Evolutionary conservation across 2,888 invertebrate genomes (phyloP), one percentile per base, ranked within the genome.

Genomic region (Clanis bilineata): DNA sequence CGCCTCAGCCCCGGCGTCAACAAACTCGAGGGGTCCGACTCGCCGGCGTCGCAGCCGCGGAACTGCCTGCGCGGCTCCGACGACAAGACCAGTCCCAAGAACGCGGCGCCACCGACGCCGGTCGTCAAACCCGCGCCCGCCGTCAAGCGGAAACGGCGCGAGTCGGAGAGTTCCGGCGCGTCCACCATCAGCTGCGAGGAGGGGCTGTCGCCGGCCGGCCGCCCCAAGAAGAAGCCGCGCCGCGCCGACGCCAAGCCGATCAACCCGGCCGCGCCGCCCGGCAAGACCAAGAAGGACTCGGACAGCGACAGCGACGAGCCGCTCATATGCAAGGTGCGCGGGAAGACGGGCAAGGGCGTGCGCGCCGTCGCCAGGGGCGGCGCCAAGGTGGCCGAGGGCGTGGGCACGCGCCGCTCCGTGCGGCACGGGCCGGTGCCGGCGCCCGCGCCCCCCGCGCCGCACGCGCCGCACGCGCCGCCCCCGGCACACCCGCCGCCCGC

Each of bases 301-400:
- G 94, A 94, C 74, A 96, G 96, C 57, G 97, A 97, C 77, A 95
- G 95, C 66, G 97, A 97, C 81, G 96, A 97, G 85, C 96, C 96
- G 60, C 89, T 96, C 62, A 95, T 96, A 67, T 94, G 95, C 71
- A 93, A 96, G 88, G 94, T 95, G 84, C 90, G 96, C 57, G 90
- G 88, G 60, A 90, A 87, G 68, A 74, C 73, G 57, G 77, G 76
- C 32, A 83, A 80, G 63, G 75, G 68, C 64, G 74, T n/a, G 68
- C 71, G 64, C 69, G 77, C 55, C 59, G 51, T 51, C 10, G 64
- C 22, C 61, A 62, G 61, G 61, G 61, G 63, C 55, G 64, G 62
- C 62, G 63, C 47, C 64, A 68, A 55, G 71, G 72, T 72, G 18
- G 73, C 66, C 71, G 93, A 93, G 71, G 93, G 93, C 60, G 90